Conservation (phyloP, 2,888 invertebrate genomes). For the Odontothrips loti region DNA sequence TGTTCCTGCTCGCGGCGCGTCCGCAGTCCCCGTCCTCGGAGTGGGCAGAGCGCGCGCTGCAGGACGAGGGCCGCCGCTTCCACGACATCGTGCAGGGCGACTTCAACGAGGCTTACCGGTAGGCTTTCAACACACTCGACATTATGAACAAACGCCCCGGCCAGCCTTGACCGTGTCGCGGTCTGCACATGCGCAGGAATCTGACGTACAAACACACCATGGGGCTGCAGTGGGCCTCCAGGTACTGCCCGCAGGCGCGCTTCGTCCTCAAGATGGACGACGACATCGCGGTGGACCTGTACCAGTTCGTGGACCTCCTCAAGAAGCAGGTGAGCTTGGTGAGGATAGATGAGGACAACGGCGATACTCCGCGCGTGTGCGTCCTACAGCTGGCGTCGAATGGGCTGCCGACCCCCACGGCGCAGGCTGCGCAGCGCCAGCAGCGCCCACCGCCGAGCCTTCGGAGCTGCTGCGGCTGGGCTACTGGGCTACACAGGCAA, state of each 20-base stretch:
- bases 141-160: too few relatives aligned
- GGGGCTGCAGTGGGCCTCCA: conserved; percentile 70
- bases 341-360: background rate
- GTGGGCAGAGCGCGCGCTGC: conserved; percentile 47
- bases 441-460: too few relatives aligned
- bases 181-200: conserved; percentile 56
- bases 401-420: too few relatives aligned
- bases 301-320: conserved; percentile 52
- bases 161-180: background rate
- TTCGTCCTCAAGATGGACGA: conserved; percentile 78
- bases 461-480: background rate
- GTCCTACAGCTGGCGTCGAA: too few relatives aligned
- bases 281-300: conserved; percentile 69
- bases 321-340: conserved; percentile 42
- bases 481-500: background rate
- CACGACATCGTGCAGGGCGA: conserved; percentile 71
- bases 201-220: conserved; percentile 78
- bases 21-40: too few relatives aligned
- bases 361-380: background rate
- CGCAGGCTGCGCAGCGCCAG: too few relatives aligned
- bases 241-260: conserved; percentile 56
- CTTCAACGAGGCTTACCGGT: conserved; percentile 55
- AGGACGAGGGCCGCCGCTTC: conserved; percentile 59
- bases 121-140: too few relatives aligned
- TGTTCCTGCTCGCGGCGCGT: conserved; percentile 27